phyloP scores from a whole-genome alignment of 2,888 invertebrate genomes.

The Spisula solida region DNA sequence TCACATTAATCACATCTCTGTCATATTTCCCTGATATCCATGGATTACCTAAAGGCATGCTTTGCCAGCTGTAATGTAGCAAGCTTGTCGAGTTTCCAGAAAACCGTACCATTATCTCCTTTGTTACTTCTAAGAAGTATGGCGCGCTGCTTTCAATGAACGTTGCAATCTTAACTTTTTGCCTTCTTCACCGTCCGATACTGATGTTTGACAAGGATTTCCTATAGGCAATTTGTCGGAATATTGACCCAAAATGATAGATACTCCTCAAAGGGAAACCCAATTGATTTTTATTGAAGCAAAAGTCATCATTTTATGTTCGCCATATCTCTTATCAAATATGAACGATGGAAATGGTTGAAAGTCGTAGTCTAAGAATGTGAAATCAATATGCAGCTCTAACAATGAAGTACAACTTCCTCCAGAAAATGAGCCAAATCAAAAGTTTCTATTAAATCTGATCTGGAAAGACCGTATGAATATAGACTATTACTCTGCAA shows the following conservation, averaged over 20 bases:
- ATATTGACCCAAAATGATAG: conserved; percentile 54
- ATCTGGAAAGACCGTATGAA: conserved; percentile 51
- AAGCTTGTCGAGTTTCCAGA: conserved; percentile 1
- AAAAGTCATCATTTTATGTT: conserved; percentile 59
- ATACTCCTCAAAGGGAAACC: conserved; percentile 36
- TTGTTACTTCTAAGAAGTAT: conserved; percentile 21
- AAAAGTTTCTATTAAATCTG: conserved; percentile 64
- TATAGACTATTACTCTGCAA: conserved; percentile 56
- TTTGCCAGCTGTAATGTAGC: conserved; percentile 15
- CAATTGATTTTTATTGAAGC: conserved; percentile 58
- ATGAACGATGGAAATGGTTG: conserved; percentile 63
- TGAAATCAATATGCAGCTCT: conserved; percentile 65
- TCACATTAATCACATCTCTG: conserved; percentile 14
- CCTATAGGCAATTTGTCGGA: conserved; percentile 67
- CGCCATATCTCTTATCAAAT: conserved; percentile 61
- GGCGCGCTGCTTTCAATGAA: not conserved
- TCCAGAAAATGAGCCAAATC: conserved; percentile 66
- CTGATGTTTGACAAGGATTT: conserved; percentile 47
- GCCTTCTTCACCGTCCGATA: not conserved
- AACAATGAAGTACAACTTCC: conserved; percentile 65
- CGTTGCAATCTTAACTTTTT: conserved; percentile 25
- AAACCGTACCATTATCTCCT: not conserved
- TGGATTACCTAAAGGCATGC: conserved; percentile 1
- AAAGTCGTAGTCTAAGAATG: conserved; percentile 57
- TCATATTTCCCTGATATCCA: conserved; percentile 2